Evolutionary conservation across 2,888 invertebrate genomes (phyloP).

Genomic region (Apodemia duryi): DNA sequence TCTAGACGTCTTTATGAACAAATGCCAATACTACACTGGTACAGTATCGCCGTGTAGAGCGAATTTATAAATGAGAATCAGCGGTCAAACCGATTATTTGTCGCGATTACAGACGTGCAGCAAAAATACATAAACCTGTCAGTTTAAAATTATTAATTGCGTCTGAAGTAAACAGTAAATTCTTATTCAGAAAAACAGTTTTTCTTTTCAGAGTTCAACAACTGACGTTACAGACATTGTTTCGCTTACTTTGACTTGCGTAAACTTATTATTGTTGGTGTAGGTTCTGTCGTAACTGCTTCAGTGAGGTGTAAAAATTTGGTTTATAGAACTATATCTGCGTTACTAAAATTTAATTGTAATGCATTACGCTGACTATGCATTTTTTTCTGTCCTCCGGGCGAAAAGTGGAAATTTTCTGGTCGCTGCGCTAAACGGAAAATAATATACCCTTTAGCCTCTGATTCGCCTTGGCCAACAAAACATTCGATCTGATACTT

Average conservation of each 20-base stretch:
- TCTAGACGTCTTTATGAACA: not conserved
- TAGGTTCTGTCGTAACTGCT: not conserved
- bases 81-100: constrained; percentile 1
- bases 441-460: too few relatives aligned
- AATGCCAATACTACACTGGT: not conserved
- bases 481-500: too few relatives aligned
- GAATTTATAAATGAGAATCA: not conserved
- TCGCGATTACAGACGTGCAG: not conserved
- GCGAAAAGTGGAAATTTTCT: too few relatives aligned
- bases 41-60: not conserved
- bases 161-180: not conserved
- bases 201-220: not conserved
- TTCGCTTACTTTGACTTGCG: not conserved
- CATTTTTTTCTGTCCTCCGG: constrained; percentile 1
- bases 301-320: constrained; percentile 4
- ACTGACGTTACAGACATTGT: constrained; percentile 3
- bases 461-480: too few relatives aligned
- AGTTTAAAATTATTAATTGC: constrained; percentile 1
- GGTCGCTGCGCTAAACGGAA: too few relatives aligned
- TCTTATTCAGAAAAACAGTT: constrained; percentile 1
- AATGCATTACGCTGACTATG: constrained; percentile 6
- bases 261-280: constrained; percentile 11
- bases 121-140: not conserved
- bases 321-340: constrained; percentile 3
- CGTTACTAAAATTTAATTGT: constrained; percentile 3